Base-by-base conservation (phyloP, 2,113 vertebrate genomes). In the Machaerirhynchus nigripectus region DNA sequence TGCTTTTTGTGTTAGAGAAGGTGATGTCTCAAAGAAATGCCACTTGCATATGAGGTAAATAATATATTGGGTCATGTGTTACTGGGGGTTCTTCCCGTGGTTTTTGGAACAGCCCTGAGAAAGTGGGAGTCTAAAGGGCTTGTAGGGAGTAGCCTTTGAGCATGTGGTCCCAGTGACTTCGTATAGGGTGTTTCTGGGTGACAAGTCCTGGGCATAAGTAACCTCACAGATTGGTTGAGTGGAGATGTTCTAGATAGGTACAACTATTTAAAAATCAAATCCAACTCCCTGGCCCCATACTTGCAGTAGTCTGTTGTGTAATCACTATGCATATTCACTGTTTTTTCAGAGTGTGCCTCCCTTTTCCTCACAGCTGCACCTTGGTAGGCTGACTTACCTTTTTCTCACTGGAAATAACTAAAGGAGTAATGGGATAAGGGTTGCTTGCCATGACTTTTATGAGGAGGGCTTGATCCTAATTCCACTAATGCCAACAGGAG, bases 51-150 rank as follows among this genome's bases (percentile, higher is more conserved):
- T 53, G 19, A 42, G 21, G 17, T 21, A 42, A 46, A 23, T 40
- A 28, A 19, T 35, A 7, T 26, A 20, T 40, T 60, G 33, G 11
- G 9, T 86, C 33, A 11, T 44, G 44, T 60, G 81, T 46, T 91
- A 6, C 35, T 60, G 11, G 9, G 27, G 4, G 1, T n/a, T 89
- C 13, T 27, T 65, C 53, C 23, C 0, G 0, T 84, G 55, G 2
- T 12, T 74, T 94, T n/a, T 78, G 78, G 61, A 82, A 37, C 39
- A 55, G 50, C 16, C 24, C 11, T 21, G 37, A 24, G 17, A 15
- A 84, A 42, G 7, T 63, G 53, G 39, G 11, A 55, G 4, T 26
- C 6, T 61, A 33, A 59, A 49, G 80, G 24, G 8, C 17, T 20
- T 74, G 26, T 23, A 40, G 31, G 8, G 31, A 68, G 15, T 18